A percentile compares a stretch with the other conserved stretches of the same genome.
Evolutionary conservation across 2,113 vertebrate species (phyloP).

Genomic region (Poeciliopsis occidentalis): DNA sequence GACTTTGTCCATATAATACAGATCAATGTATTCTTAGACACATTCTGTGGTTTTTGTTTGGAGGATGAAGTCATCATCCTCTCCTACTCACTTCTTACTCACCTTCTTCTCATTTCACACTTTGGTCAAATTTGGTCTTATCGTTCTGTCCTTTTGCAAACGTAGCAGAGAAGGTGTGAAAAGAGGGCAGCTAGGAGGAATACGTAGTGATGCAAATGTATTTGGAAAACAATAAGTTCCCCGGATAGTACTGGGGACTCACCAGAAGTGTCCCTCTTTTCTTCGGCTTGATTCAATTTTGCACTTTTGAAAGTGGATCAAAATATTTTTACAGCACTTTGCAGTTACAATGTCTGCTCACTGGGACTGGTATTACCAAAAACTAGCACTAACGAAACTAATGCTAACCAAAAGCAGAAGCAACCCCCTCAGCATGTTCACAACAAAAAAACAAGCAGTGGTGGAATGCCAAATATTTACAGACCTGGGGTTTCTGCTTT

Average conservation of each 20-base stretch:
- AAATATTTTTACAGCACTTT: neutral
- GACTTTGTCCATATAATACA: slow-evolving; percentile 5
- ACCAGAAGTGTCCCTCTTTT: neutral
- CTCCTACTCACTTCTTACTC: neutral
- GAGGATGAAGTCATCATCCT: neutral
- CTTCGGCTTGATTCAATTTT: neutral
- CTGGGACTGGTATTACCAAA: neutral
- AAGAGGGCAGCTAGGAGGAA: slow-evolving; percentile 1
- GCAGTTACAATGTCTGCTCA: neutral
- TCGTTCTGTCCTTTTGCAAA: neutral
- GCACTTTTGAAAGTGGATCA: neutral
- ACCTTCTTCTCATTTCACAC: neutral
- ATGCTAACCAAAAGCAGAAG: neutral
- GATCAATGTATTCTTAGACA: neutral
- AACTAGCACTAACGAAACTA: neutral
- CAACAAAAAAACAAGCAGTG: neutral
- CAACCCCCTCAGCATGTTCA: neutral
- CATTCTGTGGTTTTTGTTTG: neutral
- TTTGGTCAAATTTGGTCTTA: slow-evolving; percentile 7
- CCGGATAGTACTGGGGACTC: neutral
- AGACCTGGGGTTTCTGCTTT: neutral
- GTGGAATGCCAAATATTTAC: neutral
- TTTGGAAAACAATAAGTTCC: too few relatives aligned
- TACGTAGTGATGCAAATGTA: neutral
- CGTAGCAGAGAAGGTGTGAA: neutral